A percentile compares a stretch with the other conserved stretches of the same genome.
Conservation (phyloP, 92 coral and sea anemone species). For the Anthopleura xanthogrammica region DNA sequence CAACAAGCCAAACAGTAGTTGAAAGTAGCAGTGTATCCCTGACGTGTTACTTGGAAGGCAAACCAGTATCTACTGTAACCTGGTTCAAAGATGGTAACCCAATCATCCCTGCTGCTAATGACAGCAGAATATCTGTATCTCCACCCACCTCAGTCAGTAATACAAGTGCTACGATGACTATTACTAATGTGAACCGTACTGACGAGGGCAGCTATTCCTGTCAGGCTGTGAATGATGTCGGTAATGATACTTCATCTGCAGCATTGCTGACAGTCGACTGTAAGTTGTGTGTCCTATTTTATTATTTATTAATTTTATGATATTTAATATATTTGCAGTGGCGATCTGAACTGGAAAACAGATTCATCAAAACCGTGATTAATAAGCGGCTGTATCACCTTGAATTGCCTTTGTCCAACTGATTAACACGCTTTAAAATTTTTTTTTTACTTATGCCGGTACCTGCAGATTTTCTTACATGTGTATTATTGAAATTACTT, state of each 20-base stretch:
- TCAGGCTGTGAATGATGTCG: constrained; percentile 21
- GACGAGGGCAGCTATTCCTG: constrained; percentile 47
- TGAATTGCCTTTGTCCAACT: no score
- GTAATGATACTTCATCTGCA: background rate
- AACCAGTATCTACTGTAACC: constrained; percentile 19
- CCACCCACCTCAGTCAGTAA: background rate
- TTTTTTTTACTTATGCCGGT: no score
- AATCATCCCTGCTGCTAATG: background rate
- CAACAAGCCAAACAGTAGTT: background rate
- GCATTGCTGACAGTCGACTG: constrained; percentile 24
- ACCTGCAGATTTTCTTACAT: background rate
- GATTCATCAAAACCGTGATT: background rate
- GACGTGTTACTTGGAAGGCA: constrained; percentile 37
- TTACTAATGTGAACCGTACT: constrained; percentile 28
- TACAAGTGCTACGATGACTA: constrained; percentile 24
- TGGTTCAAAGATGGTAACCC: constrained; percentile 34
- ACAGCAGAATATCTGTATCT: background rate
- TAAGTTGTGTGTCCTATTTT: constrained; percentile 3
- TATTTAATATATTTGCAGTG: background rate
- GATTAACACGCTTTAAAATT: no score
- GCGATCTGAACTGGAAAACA: background rate
- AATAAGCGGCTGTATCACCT: no score
- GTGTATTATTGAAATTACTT: no score
- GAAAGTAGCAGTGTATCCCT: constrained; percentile 29
- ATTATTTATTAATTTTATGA: no score